Conservation (phyloP, 2,888 invertebrate genomes). For the Ypsolopha scabrella region DNA sequence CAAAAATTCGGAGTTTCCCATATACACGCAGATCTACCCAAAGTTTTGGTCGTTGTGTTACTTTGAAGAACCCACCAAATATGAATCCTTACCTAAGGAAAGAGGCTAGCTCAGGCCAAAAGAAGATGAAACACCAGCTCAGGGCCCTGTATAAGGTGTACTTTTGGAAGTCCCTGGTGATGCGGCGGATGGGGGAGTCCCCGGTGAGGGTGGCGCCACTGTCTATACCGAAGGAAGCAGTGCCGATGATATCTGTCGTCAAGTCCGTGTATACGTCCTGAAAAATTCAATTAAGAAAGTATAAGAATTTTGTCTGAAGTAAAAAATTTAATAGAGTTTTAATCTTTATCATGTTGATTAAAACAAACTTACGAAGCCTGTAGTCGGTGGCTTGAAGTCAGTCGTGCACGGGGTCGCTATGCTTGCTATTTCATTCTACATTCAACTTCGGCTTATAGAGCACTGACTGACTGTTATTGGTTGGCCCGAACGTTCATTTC, state of each 20-base stretch:
- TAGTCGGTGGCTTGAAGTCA: too few relatives aligned
- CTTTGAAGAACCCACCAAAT: not conserved
- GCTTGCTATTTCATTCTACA: too few relatives aligned
- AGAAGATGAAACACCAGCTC: conserved; percentile 32
- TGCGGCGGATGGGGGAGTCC: conserved; percentile 22
- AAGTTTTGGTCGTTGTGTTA: not conserved
- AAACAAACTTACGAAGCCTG: not conserved
- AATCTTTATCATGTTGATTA: not conserved
- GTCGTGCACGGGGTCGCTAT: too few relatives aligned
- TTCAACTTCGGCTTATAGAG: too few relatives aligned
- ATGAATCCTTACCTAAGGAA: conserved; percentile 19
- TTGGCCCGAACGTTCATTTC: too few relatives aligned
- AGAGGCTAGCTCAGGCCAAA: conserved; percentile 29
- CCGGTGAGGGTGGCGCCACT: conserved; percentile 26
- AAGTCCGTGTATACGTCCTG: conserved; percentile 24
- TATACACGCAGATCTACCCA: too few relatives aligned
- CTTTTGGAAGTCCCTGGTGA: conserved; percentile 26
- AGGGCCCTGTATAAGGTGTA: conserved; percentile 23
- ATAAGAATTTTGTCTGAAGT: not conserved
- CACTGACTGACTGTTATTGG: too few relatives aligned
- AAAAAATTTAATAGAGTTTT: not conserved
- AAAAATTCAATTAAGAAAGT: not conserved
- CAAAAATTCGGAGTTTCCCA: too few relatives aligned
- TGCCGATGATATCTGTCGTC: conserved; percentile 32
- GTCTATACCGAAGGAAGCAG: conserved; percentile 27